These are phyloP conservation scores for Simalia tracyae DNA, from an alignment of 2,797 vertebrate genomes.

Conservation along the genomic window DNA sequence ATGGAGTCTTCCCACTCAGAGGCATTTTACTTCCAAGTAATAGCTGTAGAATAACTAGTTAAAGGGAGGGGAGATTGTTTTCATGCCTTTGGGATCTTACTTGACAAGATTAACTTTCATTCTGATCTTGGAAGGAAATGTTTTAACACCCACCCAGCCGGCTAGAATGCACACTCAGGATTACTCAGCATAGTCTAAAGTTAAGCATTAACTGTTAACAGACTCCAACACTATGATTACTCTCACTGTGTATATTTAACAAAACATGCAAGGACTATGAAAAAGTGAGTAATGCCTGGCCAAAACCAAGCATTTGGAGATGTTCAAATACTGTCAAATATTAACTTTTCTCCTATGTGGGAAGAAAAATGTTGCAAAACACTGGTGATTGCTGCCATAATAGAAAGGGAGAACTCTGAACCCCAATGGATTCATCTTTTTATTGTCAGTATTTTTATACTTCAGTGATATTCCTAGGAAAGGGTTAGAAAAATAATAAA, in stretches of 20 bases:
- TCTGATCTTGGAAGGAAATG: background rate
- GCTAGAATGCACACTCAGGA: background rate
- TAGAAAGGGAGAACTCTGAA: background rate
- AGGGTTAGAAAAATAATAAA: background rate
- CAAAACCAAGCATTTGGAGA: background rate
- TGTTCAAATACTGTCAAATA: background rate
- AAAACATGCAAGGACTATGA: background rate
- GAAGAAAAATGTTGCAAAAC: background rate
- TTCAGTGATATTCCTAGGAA: background rate
- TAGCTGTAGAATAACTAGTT: background rate
- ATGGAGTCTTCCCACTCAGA: background rate
- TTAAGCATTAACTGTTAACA: conserved; percentile 1
- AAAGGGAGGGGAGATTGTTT: background rate
- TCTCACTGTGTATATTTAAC: background rate
- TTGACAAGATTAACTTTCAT: background rate
- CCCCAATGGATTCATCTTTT: background rate
- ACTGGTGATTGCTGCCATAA: background rate
- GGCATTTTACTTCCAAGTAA: background rate
- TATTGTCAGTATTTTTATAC: background rate
- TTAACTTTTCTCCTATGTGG: background rate
- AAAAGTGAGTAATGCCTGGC: background rate
- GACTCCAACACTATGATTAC: background rate
- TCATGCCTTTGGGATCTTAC: background rate
- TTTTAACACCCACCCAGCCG: background rate
- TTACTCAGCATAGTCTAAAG: background rate